phyloP scores from a whole-genome alignment of 2,113 vertebrate species.

The Caloenas nicobarica region DNA sequence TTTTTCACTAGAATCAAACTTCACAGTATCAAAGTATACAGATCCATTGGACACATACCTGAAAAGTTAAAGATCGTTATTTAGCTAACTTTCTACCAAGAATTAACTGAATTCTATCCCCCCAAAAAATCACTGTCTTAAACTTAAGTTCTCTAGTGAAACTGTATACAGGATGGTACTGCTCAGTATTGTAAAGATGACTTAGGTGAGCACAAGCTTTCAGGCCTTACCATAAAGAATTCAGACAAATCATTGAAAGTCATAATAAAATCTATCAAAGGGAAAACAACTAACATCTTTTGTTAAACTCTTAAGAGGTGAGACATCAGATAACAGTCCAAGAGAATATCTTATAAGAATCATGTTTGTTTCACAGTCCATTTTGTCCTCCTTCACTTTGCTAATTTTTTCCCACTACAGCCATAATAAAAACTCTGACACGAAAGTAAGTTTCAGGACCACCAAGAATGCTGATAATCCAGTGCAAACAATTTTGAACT shows the following conservation, averaged over 20 bases:
- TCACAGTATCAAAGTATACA: slow-evolving; percentile 91
- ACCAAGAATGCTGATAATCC: neutral
- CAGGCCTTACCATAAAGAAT: neutral
- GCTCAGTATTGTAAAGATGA: neutral
- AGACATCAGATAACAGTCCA: neutral
- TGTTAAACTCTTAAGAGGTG: neutral
- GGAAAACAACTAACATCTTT: neutral
- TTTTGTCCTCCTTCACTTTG: neutral
- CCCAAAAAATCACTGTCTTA: neutral
- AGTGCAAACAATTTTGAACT: neutral
- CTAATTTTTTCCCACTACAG: neutral
- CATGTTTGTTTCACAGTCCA: neutral
- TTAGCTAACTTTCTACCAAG: neutral
- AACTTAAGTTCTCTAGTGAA: neutral
- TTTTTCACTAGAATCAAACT: slow-evolving; percentile 83
- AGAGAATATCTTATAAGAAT: neutral
- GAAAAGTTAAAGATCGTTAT: neutral
- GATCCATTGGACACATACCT: slow-evolving; percentile 95
- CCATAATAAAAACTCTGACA: neutral
- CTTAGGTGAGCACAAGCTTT: neutral
- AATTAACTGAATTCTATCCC: neutral
- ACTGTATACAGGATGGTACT: neutral
- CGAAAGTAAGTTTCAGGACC: neutral
- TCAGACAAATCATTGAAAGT: neutral
- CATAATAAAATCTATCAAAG: neutral